phyloP scores from a whole-genome alignment of 1,140 invertebrate genomes.

The Apocrypta bakeri region DNA sequence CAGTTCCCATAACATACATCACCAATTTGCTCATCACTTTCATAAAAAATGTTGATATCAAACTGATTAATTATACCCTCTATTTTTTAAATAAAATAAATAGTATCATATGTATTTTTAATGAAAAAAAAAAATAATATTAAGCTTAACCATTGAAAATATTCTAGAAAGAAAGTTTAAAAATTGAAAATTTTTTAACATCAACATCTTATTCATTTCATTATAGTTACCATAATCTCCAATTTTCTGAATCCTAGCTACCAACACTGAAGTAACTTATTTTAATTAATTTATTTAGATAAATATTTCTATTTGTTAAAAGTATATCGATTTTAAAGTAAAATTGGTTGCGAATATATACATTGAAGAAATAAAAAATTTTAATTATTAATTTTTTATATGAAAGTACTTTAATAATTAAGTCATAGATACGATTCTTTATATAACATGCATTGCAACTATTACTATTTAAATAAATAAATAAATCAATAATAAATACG shows the following conservation, averaged over 20 bases:
- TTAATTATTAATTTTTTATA: background rate
- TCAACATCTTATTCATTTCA: constrained; percentile 22
- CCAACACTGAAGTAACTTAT: background rate
- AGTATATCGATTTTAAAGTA: background rate
- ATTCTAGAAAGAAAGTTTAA: background rate
- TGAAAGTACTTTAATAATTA: background rate
- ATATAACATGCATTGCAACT: too few species aligned
- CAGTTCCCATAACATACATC: constrained; percentile 19
- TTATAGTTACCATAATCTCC: constrained; percentile 26
- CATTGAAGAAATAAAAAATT: background rate
- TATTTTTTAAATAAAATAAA: background rate
- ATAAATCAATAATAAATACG: background rate
- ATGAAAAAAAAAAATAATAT: constrained; percentile 3
- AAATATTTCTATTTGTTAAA: background rate
- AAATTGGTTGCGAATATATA: background rate
- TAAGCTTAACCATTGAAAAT: background rate
- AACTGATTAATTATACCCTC: background rate
- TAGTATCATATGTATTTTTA: background rate
- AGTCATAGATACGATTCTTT: background rate
- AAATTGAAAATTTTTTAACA: constrained; percentile 1
- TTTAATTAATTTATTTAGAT: background rate
- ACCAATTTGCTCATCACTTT: background rate
- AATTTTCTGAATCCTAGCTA: constrained; percentile 39
- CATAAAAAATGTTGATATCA: constrained; percentile 27
- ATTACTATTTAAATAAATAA: background rate